These are phyloP conservation scores for Amblyopsis rosae DNA, from an alignment of 2,113 vertebrate genomes.

Conservation along the genomic window DNA sequence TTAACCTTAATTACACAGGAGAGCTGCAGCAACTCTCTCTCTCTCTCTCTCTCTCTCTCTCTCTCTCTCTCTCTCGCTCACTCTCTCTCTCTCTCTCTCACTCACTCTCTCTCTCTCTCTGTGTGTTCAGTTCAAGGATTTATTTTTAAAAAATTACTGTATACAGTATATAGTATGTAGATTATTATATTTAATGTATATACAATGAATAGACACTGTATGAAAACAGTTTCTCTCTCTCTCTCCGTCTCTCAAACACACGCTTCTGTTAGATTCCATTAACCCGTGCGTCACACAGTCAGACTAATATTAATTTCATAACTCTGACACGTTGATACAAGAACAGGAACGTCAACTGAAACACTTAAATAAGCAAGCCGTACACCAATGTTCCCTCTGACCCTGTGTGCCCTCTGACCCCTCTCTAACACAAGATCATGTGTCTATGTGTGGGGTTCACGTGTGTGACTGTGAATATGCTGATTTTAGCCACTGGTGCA, in stretches of 20 bases:
- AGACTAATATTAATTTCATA: too few relatives aligned
- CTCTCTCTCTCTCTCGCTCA: not conserved
- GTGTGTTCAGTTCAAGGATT: not conserved
- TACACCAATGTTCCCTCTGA: too few relatives aligned
- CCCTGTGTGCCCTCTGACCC: conserved; percentile 1
- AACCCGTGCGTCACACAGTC: too few relatives aligned
- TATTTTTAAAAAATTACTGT: too few relatives aligned
- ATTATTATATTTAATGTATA: too few relatives aligned
- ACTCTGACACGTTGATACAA: too few relatives aligned
- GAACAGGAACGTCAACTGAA: too few relatives aligned
- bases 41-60: conserved; percentile 1
- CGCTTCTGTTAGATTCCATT: not conserved
- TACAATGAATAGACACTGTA: too few relatives aligned
- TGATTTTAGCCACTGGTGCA: conserved; percentile 6
- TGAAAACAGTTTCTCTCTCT: not conserved
- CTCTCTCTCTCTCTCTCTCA: not conserved
- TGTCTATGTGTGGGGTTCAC: conserved; percentile 51
- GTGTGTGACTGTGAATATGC: not conserved
- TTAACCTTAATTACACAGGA: not conserved
- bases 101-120: not conserved
- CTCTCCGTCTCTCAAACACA: not conserved
- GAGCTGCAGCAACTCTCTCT: not conserved
- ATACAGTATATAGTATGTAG: too few relatives aligned
- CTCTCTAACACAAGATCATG: not conserved
- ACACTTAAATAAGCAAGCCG: too few relatives aligned